Percentiles rank a stretch among this genome's conserved stretches.
phyloP scores from a whole-genome alignment of 2,113 vertebrate species.

The Nasalis larvatus region DNA sequence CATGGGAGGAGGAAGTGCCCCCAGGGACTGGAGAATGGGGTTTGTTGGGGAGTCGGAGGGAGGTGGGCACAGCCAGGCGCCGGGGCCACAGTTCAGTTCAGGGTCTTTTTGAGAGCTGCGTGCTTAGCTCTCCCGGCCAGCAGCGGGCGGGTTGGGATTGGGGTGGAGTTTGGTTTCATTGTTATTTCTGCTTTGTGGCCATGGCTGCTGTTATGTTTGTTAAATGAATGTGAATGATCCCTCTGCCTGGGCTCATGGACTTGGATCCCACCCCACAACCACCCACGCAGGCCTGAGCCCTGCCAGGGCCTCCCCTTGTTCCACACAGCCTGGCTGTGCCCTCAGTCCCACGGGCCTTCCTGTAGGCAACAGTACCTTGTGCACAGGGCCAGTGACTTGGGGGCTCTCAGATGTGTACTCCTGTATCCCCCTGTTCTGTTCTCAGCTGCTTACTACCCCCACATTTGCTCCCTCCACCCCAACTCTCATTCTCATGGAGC shows the following conservation, averaged over 20 bases:
- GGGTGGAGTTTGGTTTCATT: neutral
- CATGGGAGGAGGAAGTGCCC: rapidly evolving
- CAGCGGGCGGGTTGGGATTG: neutral
- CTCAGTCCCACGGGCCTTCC: too few relatives aligned
- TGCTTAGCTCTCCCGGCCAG: neutral
- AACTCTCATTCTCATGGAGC: too few relatives aligned
- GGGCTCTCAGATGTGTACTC: neutral
- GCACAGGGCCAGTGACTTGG: neutral
- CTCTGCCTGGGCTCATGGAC: neutral
- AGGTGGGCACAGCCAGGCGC: neutral
- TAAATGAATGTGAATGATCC: neutral
- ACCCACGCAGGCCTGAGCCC: neutral
- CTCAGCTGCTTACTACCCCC: neutral
- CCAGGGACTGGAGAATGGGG: rapidly evolving
- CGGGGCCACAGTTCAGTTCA: rapidly evolving
- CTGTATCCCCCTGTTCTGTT: neutral
- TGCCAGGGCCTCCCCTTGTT: neutral
- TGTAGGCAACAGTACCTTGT: neutral
- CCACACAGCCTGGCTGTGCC: neutral
- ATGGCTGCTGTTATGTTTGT: neutral
- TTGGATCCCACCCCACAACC: neutral
- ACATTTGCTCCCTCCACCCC: neutral
- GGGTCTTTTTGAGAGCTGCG: neutral
- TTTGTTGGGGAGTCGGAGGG: neutral
- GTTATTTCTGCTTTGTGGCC: slow-evolving; percentile 2